These are phyloP conservation scores for Pangasianodon hypophthalmus DNA, from an alignment of 2,113 vertebrate genomes.

Conservation along the genomic window DNA sequence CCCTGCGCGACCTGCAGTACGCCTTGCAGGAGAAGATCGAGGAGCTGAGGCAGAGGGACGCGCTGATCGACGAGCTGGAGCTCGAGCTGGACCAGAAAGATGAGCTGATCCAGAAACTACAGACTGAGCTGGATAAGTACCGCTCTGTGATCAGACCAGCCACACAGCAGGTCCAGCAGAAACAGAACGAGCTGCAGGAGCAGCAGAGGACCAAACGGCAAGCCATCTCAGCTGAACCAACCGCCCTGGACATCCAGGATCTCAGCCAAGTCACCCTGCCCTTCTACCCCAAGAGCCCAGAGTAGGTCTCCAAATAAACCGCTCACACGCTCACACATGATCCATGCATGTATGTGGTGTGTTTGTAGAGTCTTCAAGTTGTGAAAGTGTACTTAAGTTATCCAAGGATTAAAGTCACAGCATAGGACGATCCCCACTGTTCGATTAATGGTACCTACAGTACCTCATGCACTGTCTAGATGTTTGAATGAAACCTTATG, in stretches of 20 bases:
- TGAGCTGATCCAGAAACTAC: constrained; percentile 94
- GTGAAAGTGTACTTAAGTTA: not conserved
- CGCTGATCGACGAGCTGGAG: constrained; percentile 96
- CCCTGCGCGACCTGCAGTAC: constrained; percentile 93
- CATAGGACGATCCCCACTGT: not conserved
- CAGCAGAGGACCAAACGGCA: constrained; percentile 94
- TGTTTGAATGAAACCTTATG: not conserved
- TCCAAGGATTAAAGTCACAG: not conserved
- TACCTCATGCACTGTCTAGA: not conserved
- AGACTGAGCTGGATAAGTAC: constrained; percentile 97
- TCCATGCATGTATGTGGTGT: not conserved
- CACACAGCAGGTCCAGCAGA: constrained; percentile 85
- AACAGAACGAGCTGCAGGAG: constrained; percentile 82
- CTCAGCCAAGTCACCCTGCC: constrained; percentile 93
- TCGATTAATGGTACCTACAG: not conserved
- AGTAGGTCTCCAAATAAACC: constrained; percentile 77
- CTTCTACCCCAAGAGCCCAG: constrained; percentile 93
- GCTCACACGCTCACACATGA: not conserved
- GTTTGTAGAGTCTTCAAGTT: not conserved
- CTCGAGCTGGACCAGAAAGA: constrained; percentile 97
- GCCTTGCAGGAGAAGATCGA: constrained; percentile 97
- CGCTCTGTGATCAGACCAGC: constrained; percentile 92
- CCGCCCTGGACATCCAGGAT: constrained; percentile 89
- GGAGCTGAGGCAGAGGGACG: constrained; percentile 93
- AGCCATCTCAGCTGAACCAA: constrained; percentile 94